Conservation (phyloP, 2,797 vertebrate species). For the Borostomias antarcticus region DNA sequence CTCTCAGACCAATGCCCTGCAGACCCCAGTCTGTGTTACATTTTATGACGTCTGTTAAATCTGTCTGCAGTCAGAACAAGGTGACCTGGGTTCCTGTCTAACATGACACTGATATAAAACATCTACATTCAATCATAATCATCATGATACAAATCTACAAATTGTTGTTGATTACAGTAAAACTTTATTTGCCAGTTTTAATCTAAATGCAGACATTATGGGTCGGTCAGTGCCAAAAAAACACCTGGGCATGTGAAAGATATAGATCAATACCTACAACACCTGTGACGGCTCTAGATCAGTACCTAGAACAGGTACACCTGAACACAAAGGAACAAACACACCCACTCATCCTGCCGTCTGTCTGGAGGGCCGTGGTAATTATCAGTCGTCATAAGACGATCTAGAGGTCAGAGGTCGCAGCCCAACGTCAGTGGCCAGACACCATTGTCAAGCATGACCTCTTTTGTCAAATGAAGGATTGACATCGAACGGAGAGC, state of each 20-base stretch:
- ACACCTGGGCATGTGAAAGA: too few species aligned
- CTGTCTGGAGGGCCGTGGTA: constrained; percentile 41
- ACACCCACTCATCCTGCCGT: background rate
- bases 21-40: constrained; percentile 8
- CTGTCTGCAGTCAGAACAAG: background rate
- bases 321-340: background rate
- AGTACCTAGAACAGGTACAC: background rate
- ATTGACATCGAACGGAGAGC: constrained; percentile 22
- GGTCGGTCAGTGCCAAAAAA: too few species aligned
- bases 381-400: constrained; percentile 59
- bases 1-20: constrained; percentile 45
- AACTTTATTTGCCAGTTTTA: too few species aligned
- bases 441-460: constrained; percentile 59
- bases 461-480: constrained; percentile 44
- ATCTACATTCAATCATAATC: too few species aligned
- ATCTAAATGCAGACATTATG: too few species aligned
- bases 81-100: background rate
- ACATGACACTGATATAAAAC: background rate
- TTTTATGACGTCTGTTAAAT: background rate
- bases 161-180: too few species aligned
- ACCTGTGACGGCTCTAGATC: too few species aligned
- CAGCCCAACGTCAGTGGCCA: constrained; percentile 34
- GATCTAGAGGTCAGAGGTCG: constrained; percentile 59
- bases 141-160: too few species aligned
- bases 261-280: too few species aligned